Base-by-base conservation (phyloP, 1,140 invertebrate species). In the Caenorhabditis remanei region DNA sequence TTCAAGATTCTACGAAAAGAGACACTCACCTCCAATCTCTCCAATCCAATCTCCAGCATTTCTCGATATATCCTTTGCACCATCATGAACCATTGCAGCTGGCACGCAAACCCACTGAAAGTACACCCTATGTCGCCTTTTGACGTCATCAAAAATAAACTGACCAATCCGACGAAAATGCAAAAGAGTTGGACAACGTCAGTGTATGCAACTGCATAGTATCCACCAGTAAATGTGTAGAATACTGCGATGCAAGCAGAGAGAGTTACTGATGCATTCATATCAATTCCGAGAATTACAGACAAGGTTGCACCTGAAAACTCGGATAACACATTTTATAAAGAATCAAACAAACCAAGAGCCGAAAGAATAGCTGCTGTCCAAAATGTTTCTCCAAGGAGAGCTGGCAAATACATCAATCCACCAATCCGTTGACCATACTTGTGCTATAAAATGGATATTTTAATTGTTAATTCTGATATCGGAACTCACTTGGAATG, bases 131-230 rank as follows among this genome's bases (percentile, higher is more conserved):
- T 84, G n/a, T 13, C 8, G 21, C 3, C 41, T 16, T 83, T 40
- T 63, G 53, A 53, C 50, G 43, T 87, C 79, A 55, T 85, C 53
- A 55, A 85, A 85, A 19, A n/a, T 40, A 50, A 88, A 94, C 94
- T 94, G 93, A 95, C 95, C 93, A 99, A 94, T 40, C 98, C 98
- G 90, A 98, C 95, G 94, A 99, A 98, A 92, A 99, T 99, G 93
- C 97, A 99, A 94, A 99, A 97, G 2, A 99, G 94, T 93, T 99
- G 98, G 89, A 99, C 97, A 89, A 99, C 97, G 93, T 99, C 98
- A 2, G 98, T 99, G 93, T 99, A 99, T 0, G 98, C 98, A 53
- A 99, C 98, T 56, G 97, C 96, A 93, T 99, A 99, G 13, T 99
- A 94, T 0, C 98, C 98, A 1, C 98, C 98, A 92, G 98, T 97